Percentiles rank a stretch among this genome's conserved stretches.
Evolutionary conservation across 2,888 invertebrate species (phyloP).

Genomic region (Acanthosoma haemorrhoidale): DNA sequence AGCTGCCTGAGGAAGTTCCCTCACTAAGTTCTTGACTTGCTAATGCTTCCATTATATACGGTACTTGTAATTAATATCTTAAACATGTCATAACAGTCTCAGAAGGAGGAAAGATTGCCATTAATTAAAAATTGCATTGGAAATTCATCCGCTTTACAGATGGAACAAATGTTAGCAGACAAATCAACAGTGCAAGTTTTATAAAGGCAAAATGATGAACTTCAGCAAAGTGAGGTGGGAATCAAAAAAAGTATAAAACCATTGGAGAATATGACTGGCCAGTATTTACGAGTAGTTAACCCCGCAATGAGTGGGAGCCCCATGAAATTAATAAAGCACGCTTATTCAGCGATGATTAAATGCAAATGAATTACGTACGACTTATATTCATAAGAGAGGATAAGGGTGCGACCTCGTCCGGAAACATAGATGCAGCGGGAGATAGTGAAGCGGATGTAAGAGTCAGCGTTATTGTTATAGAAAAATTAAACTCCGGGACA

Average conservation of each 20-base stretch:
- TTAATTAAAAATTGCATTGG: too few species aligned
- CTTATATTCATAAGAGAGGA: not conserved
- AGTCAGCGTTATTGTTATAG: not conserved
- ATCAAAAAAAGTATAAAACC: too few species aligned
- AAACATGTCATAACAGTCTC: too few species aligned
- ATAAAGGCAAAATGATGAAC: too few species aligned
- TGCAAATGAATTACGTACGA: not conserved
- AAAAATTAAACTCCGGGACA: not conserved
- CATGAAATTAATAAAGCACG: not conserved
- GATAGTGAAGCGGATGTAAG: not conserved
- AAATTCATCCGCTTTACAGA: too few species aligned
- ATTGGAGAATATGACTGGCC: too few species aligned
- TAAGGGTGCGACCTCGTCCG: not conserved
- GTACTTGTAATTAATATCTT: not conserved
- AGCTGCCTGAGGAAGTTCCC: not conserved
- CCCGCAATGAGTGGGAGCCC: not conserved
- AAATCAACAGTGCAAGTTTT: too few species aligned
- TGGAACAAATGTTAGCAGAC: too few species aligned
- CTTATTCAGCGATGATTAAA: not conserved
- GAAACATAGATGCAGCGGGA: not conserved
- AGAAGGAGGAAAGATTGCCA: too few species aligned
- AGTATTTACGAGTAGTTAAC: too few species aligned
- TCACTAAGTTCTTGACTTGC: too few species aligned
- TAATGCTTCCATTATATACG: not conserved
- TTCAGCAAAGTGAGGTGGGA: too few species aligned